Conservation (phyloP, 2,888 invertebrate species). For the Dicyrtoma fusca region DNA sequence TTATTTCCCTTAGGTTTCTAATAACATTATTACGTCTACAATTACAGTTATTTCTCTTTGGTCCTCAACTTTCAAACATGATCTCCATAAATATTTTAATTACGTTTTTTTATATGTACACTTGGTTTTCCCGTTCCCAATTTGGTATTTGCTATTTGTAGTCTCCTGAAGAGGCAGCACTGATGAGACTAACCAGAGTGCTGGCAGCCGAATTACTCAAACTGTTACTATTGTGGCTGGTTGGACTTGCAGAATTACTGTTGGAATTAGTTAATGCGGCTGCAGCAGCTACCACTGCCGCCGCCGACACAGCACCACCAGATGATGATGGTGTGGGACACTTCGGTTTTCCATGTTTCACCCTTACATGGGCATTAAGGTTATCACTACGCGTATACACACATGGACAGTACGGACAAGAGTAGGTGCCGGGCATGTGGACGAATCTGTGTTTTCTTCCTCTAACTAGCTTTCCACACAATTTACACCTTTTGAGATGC, state of each 20-base stretch:
- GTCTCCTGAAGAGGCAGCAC: conserved; percentile 44
- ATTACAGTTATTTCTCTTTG: too few relatives aligned
- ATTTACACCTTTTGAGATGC: conserved; percentile 56
- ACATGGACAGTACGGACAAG: conserved; percentile 54
- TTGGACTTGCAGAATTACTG: conserved; percentile 54
- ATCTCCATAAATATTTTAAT: too few relatives aligned
- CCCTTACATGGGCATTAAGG: conserved; percentile 55
- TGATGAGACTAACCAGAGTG: conserved; percentile 55
- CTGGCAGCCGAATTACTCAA: conserved; percentile 51
- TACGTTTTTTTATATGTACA: background rate
- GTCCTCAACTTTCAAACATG: too few relatives aligned
- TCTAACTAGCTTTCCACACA: conserved; percentile 57
- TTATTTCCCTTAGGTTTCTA: too few relatives aligned
- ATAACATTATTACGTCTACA: too few relatives aligned
- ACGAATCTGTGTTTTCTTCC: conserved; percentile 56
- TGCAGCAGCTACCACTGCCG: conserved; percentile 22
- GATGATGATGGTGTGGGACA: conserved; percentile 44
- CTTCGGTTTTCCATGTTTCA: conserved; percentile 56
- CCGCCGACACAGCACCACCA: conserved; percentile 11
- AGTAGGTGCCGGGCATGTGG: conserved; percentile 56
- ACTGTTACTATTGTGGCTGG: conserved; percentile 37
- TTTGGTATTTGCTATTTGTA: conserved; percentile 12
- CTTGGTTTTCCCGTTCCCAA: background rate
- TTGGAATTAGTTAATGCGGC: conserved; percentile 43
- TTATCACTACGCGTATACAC: conserved; percentile 56